Evolutionary conservation across 2,113 vertebrate genomes (phyloP).

Genomic region (Brienomyrus longianalis): DNA sequence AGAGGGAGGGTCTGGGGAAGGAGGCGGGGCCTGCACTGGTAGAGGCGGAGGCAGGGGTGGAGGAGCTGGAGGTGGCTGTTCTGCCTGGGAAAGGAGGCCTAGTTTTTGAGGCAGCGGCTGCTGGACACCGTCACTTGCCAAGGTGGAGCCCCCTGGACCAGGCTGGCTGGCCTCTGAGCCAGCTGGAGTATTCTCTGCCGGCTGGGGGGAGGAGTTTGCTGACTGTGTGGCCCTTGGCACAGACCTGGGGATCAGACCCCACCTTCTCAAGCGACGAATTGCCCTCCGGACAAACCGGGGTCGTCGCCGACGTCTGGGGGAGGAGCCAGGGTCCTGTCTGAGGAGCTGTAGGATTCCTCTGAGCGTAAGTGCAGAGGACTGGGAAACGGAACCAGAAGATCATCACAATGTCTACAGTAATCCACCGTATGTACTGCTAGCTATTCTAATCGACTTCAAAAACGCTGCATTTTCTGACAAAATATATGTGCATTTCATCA

Average conservation of each 20-base stretch:
- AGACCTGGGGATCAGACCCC: conserved; percentile 70
- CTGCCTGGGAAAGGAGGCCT: conserved; percentile 42
- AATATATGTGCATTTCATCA: not conserved
- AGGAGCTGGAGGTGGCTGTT: conserved; percentile 39
- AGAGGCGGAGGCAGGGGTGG: conserved; percentile 30
- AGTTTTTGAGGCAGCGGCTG: conserved; percentile 63
- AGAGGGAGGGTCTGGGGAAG: conserved; percentile 29
- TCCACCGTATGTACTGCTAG: not conserved
- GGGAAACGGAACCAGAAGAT: not conserved
- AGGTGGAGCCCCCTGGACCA: conserved; percentile 41
- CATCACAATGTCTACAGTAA: not conserved
- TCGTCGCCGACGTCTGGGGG: conserved; percentile 60
- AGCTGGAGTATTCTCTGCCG: conserved; percentile 41
- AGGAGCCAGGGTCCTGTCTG: conserved; percentile 65
- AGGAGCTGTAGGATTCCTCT: conserved; percentile 77
- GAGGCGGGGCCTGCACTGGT: conserved; percentile 19
- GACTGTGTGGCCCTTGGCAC: conserved; percentile 50
- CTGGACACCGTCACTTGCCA: conserved; percentile 54
- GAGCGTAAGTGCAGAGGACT: conserved; percentile 76
- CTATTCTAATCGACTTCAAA: not conserved
- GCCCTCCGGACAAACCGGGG: conserved; percentile 69
- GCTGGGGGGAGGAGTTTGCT: conserved; percentile 44
- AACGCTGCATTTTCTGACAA: not conserved
- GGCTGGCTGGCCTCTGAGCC: conserved; percentile 43
- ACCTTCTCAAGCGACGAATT: conserved; percentile 70